Conservation (phyloP, 2,113 vertebrate genomes). For the Ariopsis seemanni region DNA sequence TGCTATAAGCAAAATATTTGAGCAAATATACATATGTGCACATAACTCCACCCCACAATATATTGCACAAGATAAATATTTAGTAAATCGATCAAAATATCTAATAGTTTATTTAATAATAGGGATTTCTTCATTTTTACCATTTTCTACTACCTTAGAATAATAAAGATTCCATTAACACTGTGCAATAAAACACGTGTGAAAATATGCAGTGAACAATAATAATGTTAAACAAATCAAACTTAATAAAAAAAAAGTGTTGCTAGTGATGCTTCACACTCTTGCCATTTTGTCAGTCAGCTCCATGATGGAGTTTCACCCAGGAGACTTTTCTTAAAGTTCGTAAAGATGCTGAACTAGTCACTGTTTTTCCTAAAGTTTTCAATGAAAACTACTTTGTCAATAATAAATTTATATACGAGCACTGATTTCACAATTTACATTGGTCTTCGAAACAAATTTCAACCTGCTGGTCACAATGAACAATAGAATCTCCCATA, state of each 20-base stretch:
- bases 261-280: not conserved
- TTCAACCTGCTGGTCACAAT: not conserved
- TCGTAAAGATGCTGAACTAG: not conserved
- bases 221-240: not conserved
- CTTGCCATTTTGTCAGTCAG: not conserved
- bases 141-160: not conserved
- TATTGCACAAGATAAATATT: not conserved
- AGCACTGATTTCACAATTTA: not conserved
- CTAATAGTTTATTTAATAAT: not conserved
- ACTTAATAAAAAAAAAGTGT: not conserved
- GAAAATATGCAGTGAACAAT: not conserved
- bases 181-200: not conserved
- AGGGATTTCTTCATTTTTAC: not conserved
- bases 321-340: not conserved
- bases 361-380: not conserved
- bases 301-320: not conserved
- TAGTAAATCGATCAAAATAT: not conserved
- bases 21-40: not conserved
- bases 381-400: not conserved
- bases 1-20: not conserved
- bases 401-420: not conserved
- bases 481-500: not conserved
- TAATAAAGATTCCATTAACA: not conserved
- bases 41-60: not conserved
- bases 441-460: not conserved